phyloP scores from a whole-genome alignment of 2,113 vertebrate species.

The Montifringilla adamsi region DNA sequence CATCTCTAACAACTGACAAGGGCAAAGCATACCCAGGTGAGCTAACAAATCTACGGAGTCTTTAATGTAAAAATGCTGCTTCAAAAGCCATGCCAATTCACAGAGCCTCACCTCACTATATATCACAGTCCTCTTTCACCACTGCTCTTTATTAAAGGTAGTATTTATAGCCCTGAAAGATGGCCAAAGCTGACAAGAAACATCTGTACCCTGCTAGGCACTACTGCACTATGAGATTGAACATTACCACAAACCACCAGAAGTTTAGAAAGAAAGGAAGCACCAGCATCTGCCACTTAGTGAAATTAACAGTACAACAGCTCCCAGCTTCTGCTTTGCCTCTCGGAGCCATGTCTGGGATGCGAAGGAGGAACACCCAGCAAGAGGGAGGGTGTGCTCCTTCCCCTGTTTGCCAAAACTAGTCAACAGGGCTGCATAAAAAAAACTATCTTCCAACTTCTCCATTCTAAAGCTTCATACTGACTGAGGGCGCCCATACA shows the following conservation, averaged over 20 bases:
- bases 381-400: neutral
- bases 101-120: neutral
- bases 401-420: neutral
- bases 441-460: neutral
- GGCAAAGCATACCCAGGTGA: neutral
- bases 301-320: neutral
- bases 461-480: neutral
- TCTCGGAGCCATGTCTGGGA: accelerated
- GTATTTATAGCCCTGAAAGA: constrained; percentile 37
- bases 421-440: accelerated
- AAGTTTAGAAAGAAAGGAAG: neutral
- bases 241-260: neutral
- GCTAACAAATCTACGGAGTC: neutral
- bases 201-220: constrained; percentile 16
- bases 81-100: neutral
- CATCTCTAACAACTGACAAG: neutral
- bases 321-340: neutral
- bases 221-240: neutral
- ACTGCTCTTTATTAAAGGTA: neutral
- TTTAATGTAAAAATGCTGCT: neutral
- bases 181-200: constrained; percentile 48
- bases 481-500: accelerated
- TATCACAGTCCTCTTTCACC: neutral
- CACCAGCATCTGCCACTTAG: neutral
- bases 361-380: neutral